Conservation (phyloP, 92 coral and sea anemone species). For the Epizoanthus scotinus region DNA sequence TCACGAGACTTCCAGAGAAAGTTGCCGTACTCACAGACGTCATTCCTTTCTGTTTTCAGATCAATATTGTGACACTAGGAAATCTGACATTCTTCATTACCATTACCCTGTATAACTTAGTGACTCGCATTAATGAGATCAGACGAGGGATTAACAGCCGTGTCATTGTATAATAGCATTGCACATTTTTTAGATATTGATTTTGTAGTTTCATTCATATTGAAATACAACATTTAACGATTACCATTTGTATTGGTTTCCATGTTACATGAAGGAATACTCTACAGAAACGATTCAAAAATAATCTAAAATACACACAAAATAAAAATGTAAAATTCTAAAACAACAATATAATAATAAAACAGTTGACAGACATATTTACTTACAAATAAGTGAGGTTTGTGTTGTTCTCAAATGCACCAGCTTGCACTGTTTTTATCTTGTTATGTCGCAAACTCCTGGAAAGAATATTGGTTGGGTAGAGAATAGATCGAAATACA, state of each 20-base stretch:
- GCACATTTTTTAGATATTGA: too few relatives aligned
- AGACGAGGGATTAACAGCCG: too few relatives aligned
- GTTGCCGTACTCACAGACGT: too few relatives aligned
- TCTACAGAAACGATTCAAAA: neutral
- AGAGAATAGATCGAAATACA: too few relatives aligned
- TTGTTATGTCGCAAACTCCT: slow-evolving; percentile 72
- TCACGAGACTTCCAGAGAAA: too few relatives aligned
- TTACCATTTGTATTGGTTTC: neutral
- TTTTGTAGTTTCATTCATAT: too few relatives aligned
- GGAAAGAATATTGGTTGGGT: neutral
- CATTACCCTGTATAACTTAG: too few relatives aligned
- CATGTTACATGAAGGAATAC: neutral
- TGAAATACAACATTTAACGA: slow-evolving; percentile 15
- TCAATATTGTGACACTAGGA: too few relatives aligned
- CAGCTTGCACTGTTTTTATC: slow-evolving; percentile 35
- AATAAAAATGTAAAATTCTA: neutral
- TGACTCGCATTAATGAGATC: too few relatives aligned
- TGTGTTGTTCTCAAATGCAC: slow-evolving; percentile 51
- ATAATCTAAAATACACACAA: neutral
- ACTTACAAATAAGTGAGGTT: slow-evolving; percentile 67
- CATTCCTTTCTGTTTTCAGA: too few relatives aligned
- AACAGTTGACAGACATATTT: neutral
- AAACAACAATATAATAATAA: neutral
- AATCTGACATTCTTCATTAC: too few relatives aligned
- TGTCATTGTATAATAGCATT: too few relatives aligned